phyloP scores from a whole-genome alignment of 1,140 invertebrate genomes.

The Macrosteles quadrilineatus region DNA sequence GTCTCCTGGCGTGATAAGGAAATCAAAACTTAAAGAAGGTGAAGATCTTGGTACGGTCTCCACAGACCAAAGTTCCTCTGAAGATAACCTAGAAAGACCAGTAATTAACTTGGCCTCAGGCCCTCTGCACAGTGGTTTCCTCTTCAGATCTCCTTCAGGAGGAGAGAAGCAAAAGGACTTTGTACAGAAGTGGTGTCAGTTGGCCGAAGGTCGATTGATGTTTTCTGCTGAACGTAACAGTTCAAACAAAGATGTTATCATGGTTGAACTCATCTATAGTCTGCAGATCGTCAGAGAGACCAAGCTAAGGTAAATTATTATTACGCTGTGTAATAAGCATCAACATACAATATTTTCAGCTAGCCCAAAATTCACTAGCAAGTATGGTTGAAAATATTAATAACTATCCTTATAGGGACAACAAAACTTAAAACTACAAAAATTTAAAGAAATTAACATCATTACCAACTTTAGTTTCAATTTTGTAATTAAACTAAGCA shows the following conservation, averaged over 20 bases:
- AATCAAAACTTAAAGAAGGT: constrained; percentile 35
- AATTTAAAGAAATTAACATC: no score
- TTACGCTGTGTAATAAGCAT: constrained; percentile 26
- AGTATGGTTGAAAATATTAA: no score
- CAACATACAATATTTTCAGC: no score
- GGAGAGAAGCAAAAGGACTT: constrained; percentile 56
- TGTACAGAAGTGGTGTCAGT: constrained; percentile 53
- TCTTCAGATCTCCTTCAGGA: constrained; percentile 49
- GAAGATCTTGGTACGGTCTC: constrained; percentile 41
- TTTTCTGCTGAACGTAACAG: constrained; percentile 57
- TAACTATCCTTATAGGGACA: no score
- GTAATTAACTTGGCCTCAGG: constrained; percentile 41
- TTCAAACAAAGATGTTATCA: constrained; percentile 58
- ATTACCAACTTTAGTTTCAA: no score
- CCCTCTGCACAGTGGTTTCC: constrained; percentile 48
- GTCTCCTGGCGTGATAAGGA: constrained; percentile 49
- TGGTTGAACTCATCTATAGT: constrained; percentile 59
- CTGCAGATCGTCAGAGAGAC: constrained; percentile 63
- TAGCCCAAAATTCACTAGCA: no score
- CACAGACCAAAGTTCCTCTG: constrained; percentile 41
- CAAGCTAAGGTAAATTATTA: constrained; percentile 56
- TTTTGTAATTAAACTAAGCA: no score
- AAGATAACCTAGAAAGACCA: constrained; percentile 47
- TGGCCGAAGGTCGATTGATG: constrained; percentile 56
- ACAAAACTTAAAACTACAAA: no score